phyloP scores from a whole-genome alignment of 2,113 vertebrate species.

The Tringa solitaria region DNA sequence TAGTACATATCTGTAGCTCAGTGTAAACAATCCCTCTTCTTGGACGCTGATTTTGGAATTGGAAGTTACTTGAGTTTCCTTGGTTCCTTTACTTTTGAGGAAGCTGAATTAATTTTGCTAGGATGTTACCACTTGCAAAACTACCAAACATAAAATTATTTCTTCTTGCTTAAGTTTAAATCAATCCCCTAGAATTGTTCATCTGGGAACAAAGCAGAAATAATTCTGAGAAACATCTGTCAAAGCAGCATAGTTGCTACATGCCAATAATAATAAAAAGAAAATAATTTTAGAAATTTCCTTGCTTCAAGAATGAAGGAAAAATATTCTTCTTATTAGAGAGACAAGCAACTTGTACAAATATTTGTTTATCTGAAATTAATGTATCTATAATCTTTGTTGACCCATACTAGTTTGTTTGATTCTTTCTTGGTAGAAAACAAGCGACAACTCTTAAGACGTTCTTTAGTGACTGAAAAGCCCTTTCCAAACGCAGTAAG shows the following conservation, averaged over 20 bases:
- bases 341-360: background rate
- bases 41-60: background rate
- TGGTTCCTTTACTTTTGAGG: background rate
- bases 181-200: background rate
- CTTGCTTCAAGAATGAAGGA: background rate
- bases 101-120: background rate
- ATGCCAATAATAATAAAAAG: background rate
- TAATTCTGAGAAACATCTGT: background rate
- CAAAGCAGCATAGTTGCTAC: background rate
- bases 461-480: background rate
- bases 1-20: background rate
- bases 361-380: background rate
- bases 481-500: background rate
- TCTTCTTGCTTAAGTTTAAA: background rate
- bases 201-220: background rate
- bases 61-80: background rate
- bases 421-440: background rate
- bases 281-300: background rate
- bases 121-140: background rate
- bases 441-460: background rate
- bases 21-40: background rate
- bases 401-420: background rate
- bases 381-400: background rate
- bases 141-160: background rate
- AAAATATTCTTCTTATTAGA: background rate